Evolutionary conservation across 2,113 vertebrate species (phyloP).

Genomic region (human (Homo sapiens)): DNA sequence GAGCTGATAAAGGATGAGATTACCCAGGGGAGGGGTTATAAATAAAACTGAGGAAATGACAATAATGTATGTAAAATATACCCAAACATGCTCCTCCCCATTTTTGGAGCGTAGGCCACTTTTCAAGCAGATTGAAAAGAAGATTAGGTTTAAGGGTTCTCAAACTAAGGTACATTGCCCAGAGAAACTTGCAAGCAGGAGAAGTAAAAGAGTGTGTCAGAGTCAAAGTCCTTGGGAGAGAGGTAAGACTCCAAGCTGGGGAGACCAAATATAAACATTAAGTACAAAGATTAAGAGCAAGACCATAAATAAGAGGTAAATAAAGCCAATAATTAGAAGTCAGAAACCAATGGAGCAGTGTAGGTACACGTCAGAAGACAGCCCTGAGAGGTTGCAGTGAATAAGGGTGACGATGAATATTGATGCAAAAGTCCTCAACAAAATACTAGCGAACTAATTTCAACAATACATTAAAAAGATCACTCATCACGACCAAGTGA

Average conservation of each 20-base stretch:
- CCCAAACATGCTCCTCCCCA: background rate
- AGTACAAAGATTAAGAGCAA: background rate
- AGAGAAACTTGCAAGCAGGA: background rate
- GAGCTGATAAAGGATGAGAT: background rate
- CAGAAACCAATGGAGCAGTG: background rate
- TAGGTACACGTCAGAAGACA: background rate
- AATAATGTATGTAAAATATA: background rate
- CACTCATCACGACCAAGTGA: no score
- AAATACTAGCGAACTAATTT: no score
- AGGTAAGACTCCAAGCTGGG: background rate
- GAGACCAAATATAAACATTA: background rate
- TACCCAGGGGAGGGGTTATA: background rate
- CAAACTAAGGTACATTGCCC: background rate
- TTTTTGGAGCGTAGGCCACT: background rate
- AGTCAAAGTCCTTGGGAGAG: background rate
- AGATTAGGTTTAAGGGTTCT: background rate
- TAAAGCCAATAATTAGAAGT: background rate
- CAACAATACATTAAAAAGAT: no score
- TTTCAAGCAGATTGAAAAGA: conserved; percentile 7
- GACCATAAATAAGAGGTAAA: background rate
- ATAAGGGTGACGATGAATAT: background rate
- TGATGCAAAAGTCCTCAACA: no score
- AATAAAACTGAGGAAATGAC: background rate
- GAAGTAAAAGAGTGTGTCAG: background rate
- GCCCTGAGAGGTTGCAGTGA: background rate